Conservation (phyloP, 2,113 vertebrate genomes). For the Apteryx mantelli region DNA sequence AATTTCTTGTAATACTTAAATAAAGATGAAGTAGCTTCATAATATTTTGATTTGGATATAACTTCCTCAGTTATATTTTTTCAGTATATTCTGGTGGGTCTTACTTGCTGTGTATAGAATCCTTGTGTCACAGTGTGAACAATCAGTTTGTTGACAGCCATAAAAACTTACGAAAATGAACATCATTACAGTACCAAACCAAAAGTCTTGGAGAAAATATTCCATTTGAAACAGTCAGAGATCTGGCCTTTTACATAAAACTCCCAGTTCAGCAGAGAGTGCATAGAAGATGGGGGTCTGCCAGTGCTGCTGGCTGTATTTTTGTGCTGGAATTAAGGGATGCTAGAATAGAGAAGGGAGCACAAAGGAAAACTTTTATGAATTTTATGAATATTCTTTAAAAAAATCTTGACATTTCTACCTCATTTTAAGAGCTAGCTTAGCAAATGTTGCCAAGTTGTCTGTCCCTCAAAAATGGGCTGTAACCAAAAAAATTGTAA, state of each 20-base stretch:
- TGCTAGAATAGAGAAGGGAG: background rate
- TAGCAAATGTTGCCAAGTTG: background rate
- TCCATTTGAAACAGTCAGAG: slow-evolving; percentile 25
- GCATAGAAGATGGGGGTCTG: background rate
- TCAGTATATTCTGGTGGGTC: background rate
- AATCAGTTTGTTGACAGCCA: background rate
- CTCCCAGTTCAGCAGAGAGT: background rate
- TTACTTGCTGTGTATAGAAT: background rate
- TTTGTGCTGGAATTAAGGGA: background rate
- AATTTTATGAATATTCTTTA: background rate
- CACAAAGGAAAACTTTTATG: background rate
- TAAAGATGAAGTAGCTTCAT: background rate
- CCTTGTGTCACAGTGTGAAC: background rate
- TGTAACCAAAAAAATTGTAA: background rate
- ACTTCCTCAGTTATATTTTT: background rate
- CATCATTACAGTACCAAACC: background rate
- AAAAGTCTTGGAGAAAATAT: slow-evolving; percentile 10
- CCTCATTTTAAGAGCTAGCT: background rate
- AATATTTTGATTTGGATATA: background rate
- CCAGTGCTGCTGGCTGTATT: background rate
- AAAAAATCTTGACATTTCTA: background rate
- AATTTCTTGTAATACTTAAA: background rate
- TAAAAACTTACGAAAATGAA: slow-evolving; percentile 25
- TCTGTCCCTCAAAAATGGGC: background rate
- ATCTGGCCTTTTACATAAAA: background rate